Conservation (phyloP, 1,140 invertebrate genomes). For the Palaemon carinicauda region DNA sequence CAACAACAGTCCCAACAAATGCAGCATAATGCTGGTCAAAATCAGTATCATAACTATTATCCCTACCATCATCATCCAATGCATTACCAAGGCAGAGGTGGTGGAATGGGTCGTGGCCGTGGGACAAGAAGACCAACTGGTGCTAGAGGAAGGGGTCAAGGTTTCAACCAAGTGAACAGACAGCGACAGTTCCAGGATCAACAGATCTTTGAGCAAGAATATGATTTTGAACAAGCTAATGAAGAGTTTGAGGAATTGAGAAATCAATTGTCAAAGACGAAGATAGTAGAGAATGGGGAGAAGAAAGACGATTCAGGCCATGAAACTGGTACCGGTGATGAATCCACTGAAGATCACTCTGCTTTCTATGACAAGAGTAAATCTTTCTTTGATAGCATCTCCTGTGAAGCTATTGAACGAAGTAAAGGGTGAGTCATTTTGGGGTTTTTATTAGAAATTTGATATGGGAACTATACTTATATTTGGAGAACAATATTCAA, state of each 20-base stretch:
- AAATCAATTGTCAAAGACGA: slow-evolving; percentile 82
- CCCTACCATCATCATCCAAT: slow-evolving; percentile 25
- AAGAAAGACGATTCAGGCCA: slow-evolving; percentile 64
- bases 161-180: slow-evolving; percentile 42
- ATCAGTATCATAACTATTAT: slow-evolving; percentile 16
- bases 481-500: too few relatives aligned
- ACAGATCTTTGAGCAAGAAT: slow-evolving; percentile 85
- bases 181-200: slow-evolving; percentile 57
- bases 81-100: slow-evolving; percentile 36
- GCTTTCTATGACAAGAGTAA: slow-evolving; percentile 91
- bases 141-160: slow-evolving; percentile 29
- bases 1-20: slow-evolving; percentile 16
- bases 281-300: slow-evolving; percentile 78
- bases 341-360: slow-evolving; percentile 69
- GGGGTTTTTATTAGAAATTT: background rate
- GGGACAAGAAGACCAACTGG: slow-evolving; percentile 36
- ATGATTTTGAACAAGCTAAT: slow-evolving; percentile 98
- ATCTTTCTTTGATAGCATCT: slow-evolving; percentile 99
- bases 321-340: slow-evolving; percentile 67
- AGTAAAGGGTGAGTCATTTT: slow-evolving; percentile 75
- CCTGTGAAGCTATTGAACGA: slow-evolving; percentile 95
- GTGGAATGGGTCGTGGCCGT: slow-evolving; percentile 46
- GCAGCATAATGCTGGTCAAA: background rate
- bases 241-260: slow-evolving; percentile 94
- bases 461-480: too few relatives aligned